phyloP scores from a whole-genome alignment of 2,113 vertebrate genomes.

The Hiodon tergisus region DNA sequence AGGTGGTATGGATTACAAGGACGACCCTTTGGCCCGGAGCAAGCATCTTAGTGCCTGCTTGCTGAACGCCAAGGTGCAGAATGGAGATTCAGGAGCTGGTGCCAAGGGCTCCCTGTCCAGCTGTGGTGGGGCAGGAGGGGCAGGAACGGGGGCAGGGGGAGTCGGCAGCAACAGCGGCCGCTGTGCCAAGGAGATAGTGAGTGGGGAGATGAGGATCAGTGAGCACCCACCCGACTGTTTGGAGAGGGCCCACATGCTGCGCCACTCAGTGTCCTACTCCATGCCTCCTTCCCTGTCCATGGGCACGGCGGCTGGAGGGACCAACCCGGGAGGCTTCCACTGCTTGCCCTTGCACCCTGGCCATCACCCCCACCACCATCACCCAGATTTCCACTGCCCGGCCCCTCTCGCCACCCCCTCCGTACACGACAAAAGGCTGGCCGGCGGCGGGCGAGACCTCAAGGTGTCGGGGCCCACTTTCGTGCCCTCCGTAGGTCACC shows the following conservation, averaged over 20 bases:
- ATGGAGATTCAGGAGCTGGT: slow-evolving; percentile 48
- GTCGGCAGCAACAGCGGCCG: slow-evolving; percentile 33
- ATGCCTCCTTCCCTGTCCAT: slow-evolving; percentile 71
- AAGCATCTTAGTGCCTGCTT: slow-evolving; percentile 79
- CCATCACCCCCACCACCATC: slow-evolving; percentile 57
- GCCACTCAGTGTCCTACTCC: slow-evolving; percentile 78
- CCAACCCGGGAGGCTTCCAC: slow-evolving; percentile 57
- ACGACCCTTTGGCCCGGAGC: slow-evolving; percentile 44
- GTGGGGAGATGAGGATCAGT: slow-evolving; percentile 67
- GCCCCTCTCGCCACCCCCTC: slow-evolving; percentile 58
- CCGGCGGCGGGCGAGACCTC: slow-evolving; percentile 57
- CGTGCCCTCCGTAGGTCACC: slow-evolving; percentile 81
- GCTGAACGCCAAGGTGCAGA: slow-evolving; percentile 56
- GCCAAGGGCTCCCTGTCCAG: slow-evolving; percentile 58
- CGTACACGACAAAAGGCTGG: slow-evolving; percentile 67
- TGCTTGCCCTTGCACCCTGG: slow-evolving; percentile 71
- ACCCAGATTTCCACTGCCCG: slow-evolving; percentile 79
- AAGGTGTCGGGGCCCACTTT: slow-evolving; percentile 79
- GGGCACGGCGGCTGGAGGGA: slow-evolving; percentile 66
- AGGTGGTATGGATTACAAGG: slow-evolving; percentile 64
- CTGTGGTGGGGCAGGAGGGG: slow-evolving; percentile 59
- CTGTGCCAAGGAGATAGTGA: slow-evolving; percentile 66
- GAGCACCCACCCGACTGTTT: slow-evolving; percentile 75
- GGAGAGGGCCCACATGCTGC: slow-evolving; percentile 73
- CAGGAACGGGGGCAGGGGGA: slow-evolving; percentile 44